A percentile compares a stretch with the other conserved stretches of the same genome.
Conservation (phyloP, 2,888 invertebrate species). For the Stegophylla sp. region DNA sequence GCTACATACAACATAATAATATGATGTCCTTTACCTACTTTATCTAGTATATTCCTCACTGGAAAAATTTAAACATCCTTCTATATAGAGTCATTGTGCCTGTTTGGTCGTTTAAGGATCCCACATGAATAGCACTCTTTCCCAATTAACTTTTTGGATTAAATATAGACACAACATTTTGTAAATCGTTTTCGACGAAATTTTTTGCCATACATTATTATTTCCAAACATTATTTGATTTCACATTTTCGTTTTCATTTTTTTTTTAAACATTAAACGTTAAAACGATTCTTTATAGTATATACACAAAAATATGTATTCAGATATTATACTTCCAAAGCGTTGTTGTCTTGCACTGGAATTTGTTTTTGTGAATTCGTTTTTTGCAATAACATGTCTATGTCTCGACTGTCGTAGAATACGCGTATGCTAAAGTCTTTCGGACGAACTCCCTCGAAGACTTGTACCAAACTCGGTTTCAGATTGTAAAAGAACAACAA, state of each 20-base stretch:
- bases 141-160: too few relatives aligned
- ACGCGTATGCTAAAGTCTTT: constrained; percentile 67
- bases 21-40: too few relatives aligned
- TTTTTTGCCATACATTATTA: too few relatives aligned
- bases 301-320: not conserved
- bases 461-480: constrained; percentile 82
- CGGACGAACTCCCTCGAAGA: constrained; percentile 81
- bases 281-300: not conserved
- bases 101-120: too few relatives aligned
- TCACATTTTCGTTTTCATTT: not conserved
- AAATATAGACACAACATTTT: too few relatives aligned
- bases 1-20: too few relatives aligned
- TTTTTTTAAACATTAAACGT: not conserved
- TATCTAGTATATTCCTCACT: too few relatives aligned
- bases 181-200: too few relatives aligned
- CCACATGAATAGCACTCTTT: too few relatives aligned
- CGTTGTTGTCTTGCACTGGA: not conserved
- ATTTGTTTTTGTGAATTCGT: not conserved
- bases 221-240: too few relatives aligned
- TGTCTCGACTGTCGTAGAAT: constrained; percentile 67
- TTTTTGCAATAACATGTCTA: constrained; percentile 64
- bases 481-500: constrained; percentile 82
- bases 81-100: too few relatives aligned
- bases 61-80: too few relatives aligned
- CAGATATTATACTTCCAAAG: not conserved